A percentile compares a stretch with the other conserved stretches of the same genome.
Evolutionary conservation across 2,888 invertebrate species (phyloP).

Genomic region (Bedellia somnulentella): DNA sequence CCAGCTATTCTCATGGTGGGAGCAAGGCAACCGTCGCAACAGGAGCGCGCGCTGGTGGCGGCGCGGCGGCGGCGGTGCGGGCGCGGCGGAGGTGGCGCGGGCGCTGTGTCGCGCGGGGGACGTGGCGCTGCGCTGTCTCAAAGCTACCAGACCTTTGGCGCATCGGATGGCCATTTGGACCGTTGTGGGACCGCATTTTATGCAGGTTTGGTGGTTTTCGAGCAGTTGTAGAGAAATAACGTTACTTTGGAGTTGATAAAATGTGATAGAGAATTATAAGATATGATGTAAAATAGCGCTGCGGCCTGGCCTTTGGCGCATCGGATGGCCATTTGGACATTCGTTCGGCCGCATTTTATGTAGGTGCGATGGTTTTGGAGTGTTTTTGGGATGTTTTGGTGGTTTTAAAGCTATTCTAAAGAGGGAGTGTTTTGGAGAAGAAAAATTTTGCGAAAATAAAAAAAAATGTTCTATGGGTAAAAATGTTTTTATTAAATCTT

Average conservation of each 20-base stretch:
- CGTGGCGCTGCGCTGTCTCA: conserved; percentile 82
- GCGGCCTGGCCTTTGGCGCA: conserved; percentile 88
- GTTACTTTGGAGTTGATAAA: neutral
- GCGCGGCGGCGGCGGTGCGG: conserved; percentile 10
- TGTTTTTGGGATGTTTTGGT: no score
- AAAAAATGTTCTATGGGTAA: no score
- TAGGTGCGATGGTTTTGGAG: no score
- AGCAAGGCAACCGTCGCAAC: conserved; percentile 29
- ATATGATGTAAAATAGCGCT: no score
- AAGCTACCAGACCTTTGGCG: conserved; percentile 83
- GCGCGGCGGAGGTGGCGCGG: conserved; percentile 30
- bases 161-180: conserved; percentile 94
- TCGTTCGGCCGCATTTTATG: conserved; percentile 91
- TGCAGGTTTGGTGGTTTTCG: conserved; percentile 77
- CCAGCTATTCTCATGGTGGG: conserved; percentile 35
- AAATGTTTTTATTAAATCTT: no score
- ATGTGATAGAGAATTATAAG: no score
- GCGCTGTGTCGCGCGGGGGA: conserved; percentile 85
- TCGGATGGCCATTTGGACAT: conserved; percentile 90
- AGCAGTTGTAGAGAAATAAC: neutral
- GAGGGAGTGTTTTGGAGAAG: no score
- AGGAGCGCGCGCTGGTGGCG: conserved; percentile 22
- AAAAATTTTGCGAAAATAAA: no score
- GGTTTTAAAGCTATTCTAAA: no score
- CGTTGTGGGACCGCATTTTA: conserved; percentile 88